phyloP scores from a whole-genome alignment of 2,113 vertebrate genomes.

The Dipodomys stephensi region DNA sequence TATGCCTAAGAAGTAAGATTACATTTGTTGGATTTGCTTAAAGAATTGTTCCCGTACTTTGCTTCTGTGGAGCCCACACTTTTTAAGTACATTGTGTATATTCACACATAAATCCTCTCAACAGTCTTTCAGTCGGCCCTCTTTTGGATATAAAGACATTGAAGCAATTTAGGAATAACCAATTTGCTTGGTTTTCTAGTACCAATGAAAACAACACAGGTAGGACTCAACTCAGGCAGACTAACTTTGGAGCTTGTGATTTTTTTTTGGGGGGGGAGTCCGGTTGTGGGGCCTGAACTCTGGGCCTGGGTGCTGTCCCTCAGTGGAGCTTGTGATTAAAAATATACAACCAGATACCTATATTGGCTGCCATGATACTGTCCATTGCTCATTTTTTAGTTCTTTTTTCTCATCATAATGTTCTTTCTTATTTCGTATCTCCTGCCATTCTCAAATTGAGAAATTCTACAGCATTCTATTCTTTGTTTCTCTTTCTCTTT shows the following conservation, averaged over 20 bases:
- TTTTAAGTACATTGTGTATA: slow-evolving; percentile 2
- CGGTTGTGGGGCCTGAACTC: too few relatives aligned
- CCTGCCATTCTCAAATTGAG: neutral
- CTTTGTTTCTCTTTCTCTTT: neutral
- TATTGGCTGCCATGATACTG: neutral
- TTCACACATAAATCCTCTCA: slow-evolving; percentile 22
- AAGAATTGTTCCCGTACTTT: neutral
- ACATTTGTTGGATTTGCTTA: neutral
- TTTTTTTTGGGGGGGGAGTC: too few relatives aligned
- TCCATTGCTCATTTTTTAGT: slow-evolving; percentile 22
- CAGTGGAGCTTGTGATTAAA: neutral
- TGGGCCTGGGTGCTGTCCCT: too few relatives aligned
- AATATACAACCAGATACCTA: neutral
- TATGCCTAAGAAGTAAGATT: neutral
- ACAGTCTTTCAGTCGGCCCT: neutral
- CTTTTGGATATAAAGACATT: neutral
- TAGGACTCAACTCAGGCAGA: neutral
- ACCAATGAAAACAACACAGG: slow-evolving; percentile 31
- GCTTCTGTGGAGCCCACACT: neutral
- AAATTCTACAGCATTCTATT: neutral
- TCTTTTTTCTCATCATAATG: neutral
- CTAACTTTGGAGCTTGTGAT: neutral
- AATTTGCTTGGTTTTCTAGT: neutral
- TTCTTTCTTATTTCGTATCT: neutral
- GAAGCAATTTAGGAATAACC: neutral